Evolutionary conservation across 2,888 invertebrate genomes (phyloP), one percentile per base, ranked within the genome.

Genomic region (Dromius quadrimaculatus): DNA sequence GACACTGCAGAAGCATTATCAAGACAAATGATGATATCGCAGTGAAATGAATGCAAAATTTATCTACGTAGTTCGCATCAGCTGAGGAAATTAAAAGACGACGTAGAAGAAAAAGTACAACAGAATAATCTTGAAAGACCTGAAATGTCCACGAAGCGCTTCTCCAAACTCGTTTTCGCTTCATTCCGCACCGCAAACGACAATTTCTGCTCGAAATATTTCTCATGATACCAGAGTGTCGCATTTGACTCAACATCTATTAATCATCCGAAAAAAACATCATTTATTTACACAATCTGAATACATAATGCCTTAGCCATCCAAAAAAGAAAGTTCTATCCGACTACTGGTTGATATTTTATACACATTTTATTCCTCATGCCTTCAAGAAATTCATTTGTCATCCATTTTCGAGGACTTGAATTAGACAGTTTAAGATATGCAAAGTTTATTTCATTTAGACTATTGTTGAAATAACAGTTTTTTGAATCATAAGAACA

Each of bases 221-320:
- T 50, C 65, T 50, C 34, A 45, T 43, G 59, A 68, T 68, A 68
- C 34, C 68, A 41, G 59, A 59, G 43, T 70, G 70, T 70, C 70
- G 70, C 70, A 70, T 70, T 62, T 36, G 70, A 70, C 34, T 62
- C 50, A 62, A 70, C 68, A 68, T 68, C 70, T 70, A 70, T 70
- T 70, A 70, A 70, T 70, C 70, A 70, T 70, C 47, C 38, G 50
- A 59, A 59, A 68, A 68, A 62, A 47, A 47, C 70, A 70, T 70
- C 70, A 70, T 70, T 70, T 70, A 70, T 70, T 70, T 70, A 70
- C 61, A 62, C 70, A 70, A 70, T 70, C 61, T 70, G 70, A 70
- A 70, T 70, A 70, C 62, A 70, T 62, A 62, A 70, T 69, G 50
- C 38, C 62, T 54, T 28, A 13, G 19, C 23, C n/a, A 1, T 8